phyloP scores from a whole-genome alignment of 2,888 invertebrate genomes.

The Epistrophella euchroma region DNA sequence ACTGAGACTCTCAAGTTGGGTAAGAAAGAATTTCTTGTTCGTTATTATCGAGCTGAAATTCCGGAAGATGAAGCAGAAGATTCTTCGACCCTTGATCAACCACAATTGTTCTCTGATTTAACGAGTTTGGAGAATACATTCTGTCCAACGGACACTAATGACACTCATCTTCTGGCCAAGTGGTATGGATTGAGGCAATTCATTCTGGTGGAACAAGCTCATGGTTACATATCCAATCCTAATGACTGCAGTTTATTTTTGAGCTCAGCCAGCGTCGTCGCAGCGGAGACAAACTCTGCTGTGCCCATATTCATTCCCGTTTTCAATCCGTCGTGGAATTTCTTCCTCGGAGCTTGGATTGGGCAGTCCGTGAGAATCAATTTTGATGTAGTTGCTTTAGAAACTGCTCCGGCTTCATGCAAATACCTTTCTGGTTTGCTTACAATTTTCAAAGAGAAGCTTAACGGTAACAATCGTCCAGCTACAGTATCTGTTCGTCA shows the following conservation, averaged over 20 bases:
- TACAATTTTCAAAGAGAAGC: conserved; percentile 95
- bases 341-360: conserved; percentile 92
- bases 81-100: conserved; percentile 50
- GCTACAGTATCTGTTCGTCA: conserved; percentile 88
- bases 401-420: conserved; percentile 91
- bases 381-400: conserved; percentile 95
- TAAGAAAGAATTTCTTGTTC: conserved; percentile 84
- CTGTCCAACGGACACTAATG: conserved; percentile 83
- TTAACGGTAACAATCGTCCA: conserved; percentile 87
- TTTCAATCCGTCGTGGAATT: conserved; percentile 90
- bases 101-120: conserved; percentile 82
- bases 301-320: conserved; percentile 95
- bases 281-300: conserved; percentile 91
- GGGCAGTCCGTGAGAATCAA: conserved; percentile 91
- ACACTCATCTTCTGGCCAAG: conserved; percentile 86
- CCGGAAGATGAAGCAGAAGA: conserved; percentile 81
- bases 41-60: conserved; percentile 81
- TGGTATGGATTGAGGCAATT: conserved; percentile 94
- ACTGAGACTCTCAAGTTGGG: conserved; percentile 86
- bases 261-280: conserved; percentile 93
- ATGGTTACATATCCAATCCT: conserved; percentile 86
- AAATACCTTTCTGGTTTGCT: conserved; percentile 93
- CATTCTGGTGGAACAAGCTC: conserved; percentile 89
- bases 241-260: conserved; percentile 90
- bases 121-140: conserved; percentile 87